Evolutionary conservation across 2,797 vertebrate species (phyloP).

Genomic region (Tangara arthus): DNA sequence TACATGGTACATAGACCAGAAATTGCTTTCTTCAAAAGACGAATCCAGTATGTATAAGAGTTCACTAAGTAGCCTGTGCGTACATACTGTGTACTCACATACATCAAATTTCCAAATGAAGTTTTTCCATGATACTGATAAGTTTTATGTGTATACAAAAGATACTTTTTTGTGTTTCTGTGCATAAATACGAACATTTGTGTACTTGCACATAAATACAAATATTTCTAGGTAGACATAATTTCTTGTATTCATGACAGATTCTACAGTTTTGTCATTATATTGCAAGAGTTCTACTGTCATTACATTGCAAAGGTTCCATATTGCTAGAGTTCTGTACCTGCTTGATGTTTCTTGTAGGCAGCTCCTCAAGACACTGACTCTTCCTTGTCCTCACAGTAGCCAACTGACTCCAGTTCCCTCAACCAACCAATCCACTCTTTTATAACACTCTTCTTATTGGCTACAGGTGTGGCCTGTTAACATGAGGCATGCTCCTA

Average conservation of each 20-base stretch:
- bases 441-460: no score
- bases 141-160: background rate
- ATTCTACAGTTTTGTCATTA: background rate
- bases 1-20: background rate
- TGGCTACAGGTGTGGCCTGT: no score
- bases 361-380: no score
- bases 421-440: no score
- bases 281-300: no score
- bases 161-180: background rate
- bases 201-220: rapidly evolving
- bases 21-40: background rate
- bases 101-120: background rate
- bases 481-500: no score
- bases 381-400: no score
- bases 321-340: no score
- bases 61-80: background rate
- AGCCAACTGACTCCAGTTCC: no score
- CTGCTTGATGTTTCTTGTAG: no score
- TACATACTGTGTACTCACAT: background rate
- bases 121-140: background rate
- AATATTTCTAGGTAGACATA: background rate
- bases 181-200: background rate
- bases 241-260: background rate
- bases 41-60: background rate
- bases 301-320: no score